Evolutionary conservation across 30 jellyfish, hydroid and myxozoan species (phyloP).

Genomic region (Aurelia sp.): DNA sequence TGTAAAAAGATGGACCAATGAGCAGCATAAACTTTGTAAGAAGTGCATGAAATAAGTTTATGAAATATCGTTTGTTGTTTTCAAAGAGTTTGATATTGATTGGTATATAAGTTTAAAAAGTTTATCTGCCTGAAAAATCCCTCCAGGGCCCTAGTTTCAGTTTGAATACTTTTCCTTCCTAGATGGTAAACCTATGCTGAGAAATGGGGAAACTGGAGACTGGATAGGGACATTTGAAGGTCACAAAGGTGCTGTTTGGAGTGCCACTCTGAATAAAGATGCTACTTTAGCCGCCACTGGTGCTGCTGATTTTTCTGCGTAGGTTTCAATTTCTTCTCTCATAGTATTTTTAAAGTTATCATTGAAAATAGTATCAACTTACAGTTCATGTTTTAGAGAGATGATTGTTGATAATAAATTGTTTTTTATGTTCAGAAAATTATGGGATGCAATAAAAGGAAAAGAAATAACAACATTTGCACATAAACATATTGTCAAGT

Average conservation of each 20-base stretch:
- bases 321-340: conserved; percentile 14
- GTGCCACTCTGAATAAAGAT: conserved; percentile 86
- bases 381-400: no score
- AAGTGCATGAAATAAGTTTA: no score
- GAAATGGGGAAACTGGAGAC: conserved; percentile 98
- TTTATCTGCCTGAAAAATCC: no score
- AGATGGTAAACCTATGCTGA: conserved; percentile 99
- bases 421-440: conserved; percentile 42
- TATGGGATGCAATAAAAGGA: conserved; percentile 94
- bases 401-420: no score
- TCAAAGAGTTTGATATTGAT: no score
- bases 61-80: no score
- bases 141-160: no score
- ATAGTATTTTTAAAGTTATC: no score
- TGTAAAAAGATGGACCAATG: no score
- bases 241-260: conserved; percentile 98
- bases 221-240: conserved; percentile 99
- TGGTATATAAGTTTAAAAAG: no score
- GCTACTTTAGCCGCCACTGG: conserved; percentile 96
- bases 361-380: no score
- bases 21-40: no score
- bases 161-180: neutral
- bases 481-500: conserved; percentile 92
- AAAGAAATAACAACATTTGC: conserved; percentile 69
- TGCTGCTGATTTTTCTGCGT: conserved; percentile 99